Conservation (phyloP, 1,140 invertebrate genomes). For the Magallana gigas region DNA sequence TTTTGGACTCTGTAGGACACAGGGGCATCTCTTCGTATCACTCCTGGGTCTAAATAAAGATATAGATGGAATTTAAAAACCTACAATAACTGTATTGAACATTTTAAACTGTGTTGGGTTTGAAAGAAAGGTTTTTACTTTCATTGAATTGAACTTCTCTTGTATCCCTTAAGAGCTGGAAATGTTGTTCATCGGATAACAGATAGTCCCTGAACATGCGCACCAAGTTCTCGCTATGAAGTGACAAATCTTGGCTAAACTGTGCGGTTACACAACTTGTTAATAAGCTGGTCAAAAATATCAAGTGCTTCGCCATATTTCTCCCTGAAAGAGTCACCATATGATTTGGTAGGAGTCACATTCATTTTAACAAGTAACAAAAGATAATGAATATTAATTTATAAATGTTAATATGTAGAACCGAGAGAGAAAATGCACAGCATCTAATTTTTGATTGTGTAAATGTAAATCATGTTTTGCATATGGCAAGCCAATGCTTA, state of each 20-base stretch:
- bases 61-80: no score
- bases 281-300: neutral
- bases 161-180: neutral
- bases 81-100: no score
- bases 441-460: no score
- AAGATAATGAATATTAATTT: neutral
- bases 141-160: neutral
- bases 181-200: neutral
- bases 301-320: neutral
- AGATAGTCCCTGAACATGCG: conserved; percentile 19
- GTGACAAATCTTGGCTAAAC: neutral
- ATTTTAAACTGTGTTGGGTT: neutral
- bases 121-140: neutral
- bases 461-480: no score
- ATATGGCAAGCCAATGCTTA: no score
- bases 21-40: neutral
- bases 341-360: neutral
- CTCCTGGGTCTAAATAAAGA: neutral
- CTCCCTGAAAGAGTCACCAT: neutral
- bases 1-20: neutral
- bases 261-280: neutral
- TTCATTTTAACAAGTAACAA: neutral
- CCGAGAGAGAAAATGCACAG: no score
- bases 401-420: no score
- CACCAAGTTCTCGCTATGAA: conserved; percentile 7